These are phyloP conservation scores for Sarcophaga peregrina DNA, from an alignment of 1,140 invertebrate genomes.

Conservation along the genomic window DNA sequence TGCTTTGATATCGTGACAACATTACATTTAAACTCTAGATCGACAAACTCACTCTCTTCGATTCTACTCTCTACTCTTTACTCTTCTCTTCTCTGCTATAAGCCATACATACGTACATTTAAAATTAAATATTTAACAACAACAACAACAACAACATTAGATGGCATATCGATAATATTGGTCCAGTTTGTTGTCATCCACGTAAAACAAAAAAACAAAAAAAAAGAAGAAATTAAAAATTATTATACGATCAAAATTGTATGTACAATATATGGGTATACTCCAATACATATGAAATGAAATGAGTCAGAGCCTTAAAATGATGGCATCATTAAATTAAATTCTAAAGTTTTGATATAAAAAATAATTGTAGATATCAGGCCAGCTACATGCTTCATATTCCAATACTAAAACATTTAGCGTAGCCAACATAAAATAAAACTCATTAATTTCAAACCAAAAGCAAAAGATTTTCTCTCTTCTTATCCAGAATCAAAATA, in stretches of 20 bases:
- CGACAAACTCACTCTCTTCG: slow-evolving; percentile 33
- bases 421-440: too few relatives aligned
- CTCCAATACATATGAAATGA: neutral
- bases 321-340: too few relatives aligned
- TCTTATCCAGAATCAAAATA: too few relatives aligned
- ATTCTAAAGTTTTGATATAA: too few relatives aligned
- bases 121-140: slow-evolving; percentile 39
- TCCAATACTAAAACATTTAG: too few relatives aligned
- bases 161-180: slow-evolving; percentile 28
- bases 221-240: too few relatives aligned
- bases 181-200: slow-evolving; percentile 19
- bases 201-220: neutral
- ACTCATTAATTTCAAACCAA: too few relatives aligned
- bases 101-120: slow-evolving; percentile 36
- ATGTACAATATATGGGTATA: neutral
- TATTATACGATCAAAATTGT: neutral
- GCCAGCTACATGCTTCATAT: too few relatives aligned
- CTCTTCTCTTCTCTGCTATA: neutral
- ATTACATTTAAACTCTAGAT: slow-evolving; percentile 64
- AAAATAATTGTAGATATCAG: too few relatives aligned
- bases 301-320: too few relatives aligned
- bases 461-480: too few relatives aligned
- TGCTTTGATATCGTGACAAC: slow-evolving; percentile 67
- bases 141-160: neutral
- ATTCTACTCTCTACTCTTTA: neutral